Conservation (phyloP, 1,140 invertebrate species). For the Triops longicaudatus region DNA sequence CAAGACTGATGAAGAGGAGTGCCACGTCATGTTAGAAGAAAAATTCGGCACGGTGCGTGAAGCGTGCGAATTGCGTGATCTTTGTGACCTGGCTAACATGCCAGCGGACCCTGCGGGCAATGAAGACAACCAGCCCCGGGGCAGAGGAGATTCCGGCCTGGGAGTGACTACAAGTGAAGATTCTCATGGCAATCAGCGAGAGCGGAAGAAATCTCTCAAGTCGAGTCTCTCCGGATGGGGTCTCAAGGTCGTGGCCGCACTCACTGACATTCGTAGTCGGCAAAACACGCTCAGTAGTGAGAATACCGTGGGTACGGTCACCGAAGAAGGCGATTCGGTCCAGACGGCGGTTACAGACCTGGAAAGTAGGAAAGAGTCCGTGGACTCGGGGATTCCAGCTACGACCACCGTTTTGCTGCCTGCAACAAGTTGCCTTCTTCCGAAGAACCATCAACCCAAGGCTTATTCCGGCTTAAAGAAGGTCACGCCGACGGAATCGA, state of each 20-base stretch:
- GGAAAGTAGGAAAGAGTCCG: not conserved
- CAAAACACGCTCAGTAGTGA: constrained; percentile 23
- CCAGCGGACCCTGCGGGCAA: not conserved
- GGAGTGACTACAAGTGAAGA: not conserved
- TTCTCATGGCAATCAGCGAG: not conserved
- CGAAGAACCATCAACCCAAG: not conserved
- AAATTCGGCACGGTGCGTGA: not conserved
- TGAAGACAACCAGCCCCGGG: not conserved
- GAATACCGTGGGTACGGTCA: not conserved
- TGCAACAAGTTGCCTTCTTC: not conserved
- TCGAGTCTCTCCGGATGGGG: constrained; percentile 1
- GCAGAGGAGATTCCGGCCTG: not conserved
- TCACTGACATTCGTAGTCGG: constrained; percentile 8
- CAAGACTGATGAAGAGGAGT: not conserved
- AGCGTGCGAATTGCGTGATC: not conserved
- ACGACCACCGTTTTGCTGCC: not conserved
- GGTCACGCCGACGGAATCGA: not conserved
- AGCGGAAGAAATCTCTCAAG: not conserved
- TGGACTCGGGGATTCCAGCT: not conserved
- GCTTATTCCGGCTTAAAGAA: not conserved
- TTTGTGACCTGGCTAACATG: constrained; percentile 17
- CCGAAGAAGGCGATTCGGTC: constrained; percentile 9
- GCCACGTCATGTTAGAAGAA: not conserved
- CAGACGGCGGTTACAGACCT: constrained; percentile 14
- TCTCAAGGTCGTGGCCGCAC: not conserved